Percentiles rank a stretch among this genome's conserved stretches.
Conservation (phyloP, 2,113 vertebrate genomes). For the Cinclus cinclus region DNA sequence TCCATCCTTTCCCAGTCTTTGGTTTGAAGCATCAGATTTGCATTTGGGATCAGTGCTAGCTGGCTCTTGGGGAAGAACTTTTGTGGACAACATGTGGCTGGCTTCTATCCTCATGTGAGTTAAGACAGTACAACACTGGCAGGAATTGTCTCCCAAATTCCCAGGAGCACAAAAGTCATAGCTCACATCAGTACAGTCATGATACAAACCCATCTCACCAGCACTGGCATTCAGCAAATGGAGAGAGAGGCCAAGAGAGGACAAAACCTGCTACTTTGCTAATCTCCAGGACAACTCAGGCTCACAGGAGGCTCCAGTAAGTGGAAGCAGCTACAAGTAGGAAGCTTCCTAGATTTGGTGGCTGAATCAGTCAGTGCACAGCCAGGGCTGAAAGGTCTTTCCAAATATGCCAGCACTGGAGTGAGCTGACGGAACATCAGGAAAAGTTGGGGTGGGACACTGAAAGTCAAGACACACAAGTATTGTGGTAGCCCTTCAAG, state of each 20-base stretch:
- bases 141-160: background rate
- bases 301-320: background rate
- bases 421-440: background rate
- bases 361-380: background rate
- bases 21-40: background rate
- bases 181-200: background rate
- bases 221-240: background rate
- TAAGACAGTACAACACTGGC: background rate
- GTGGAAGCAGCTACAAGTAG: background rate
- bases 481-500: background rate
- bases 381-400: background rate
- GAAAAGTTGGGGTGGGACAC: background rate
- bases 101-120: background rate
- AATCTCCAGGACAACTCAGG: background rate
- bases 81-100: fast-evolving
- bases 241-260: background rate
- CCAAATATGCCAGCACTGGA: background rate
- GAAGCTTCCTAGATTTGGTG: background rate
- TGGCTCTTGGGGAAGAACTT: background rate
- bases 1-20: background rate
- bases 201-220: background rate
- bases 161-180: background rate
- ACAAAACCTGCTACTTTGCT: background rate
- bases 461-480: background rate
- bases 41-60: background rate